Base-by-base conservation (phyloP, 2,113 vertebrate genomes). In the Oryzias celebensis region DNA sequence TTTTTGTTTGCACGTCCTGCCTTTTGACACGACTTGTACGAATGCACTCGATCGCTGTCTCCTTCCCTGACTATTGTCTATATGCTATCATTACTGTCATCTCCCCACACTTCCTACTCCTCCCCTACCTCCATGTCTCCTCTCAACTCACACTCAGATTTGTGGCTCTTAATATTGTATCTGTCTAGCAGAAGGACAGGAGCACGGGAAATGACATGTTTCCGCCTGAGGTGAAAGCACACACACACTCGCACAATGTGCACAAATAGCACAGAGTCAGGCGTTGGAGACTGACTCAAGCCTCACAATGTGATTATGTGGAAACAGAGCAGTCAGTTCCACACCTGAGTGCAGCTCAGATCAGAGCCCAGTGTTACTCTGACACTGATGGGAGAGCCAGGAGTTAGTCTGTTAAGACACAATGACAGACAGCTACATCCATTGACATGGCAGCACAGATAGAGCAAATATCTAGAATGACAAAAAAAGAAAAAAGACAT, bases 141-240 rank as follows among this genome's bases (percentile, higher is more conserved):
- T 81, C 82, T 87, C 86, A 73, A 77, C 74, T 90, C 84, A 63
- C 82, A 82, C 76, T 83, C 82, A 83, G 79, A 84, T 87, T 85
- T 87, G 78, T 90, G 85, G 85, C 83, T 88, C 85, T 88, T 87
- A 90, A 89, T 89, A 87, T 86, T 89, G 87, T 85, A 89, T 90
- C 84, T 86, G 86, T 90, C 89, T 82, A 59, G 17, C 70, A 80
- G 78, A 88, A 81, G 83, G 86, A 88, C 85, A 83, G 81, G 83
- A 86, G 83, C 85, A 89, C 28, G 67, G 77, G 82, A 90, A 89
- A 85, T 90, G 87, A 86, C 87, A 88, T 87, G 86, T 87, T 89
- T 84, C 85, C 46, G 83, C 89, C 78, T 73, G 78, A 77, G 84
- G 84, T 85, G 77, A 78, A 80, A 82, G 58, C 68, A 75, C 63